These are phyloP conservation scores for Picathartes gymnocephalus DNA, from an alignment of 2,113 vertebrate genomes.

Conservation along the genomic window DNA sequence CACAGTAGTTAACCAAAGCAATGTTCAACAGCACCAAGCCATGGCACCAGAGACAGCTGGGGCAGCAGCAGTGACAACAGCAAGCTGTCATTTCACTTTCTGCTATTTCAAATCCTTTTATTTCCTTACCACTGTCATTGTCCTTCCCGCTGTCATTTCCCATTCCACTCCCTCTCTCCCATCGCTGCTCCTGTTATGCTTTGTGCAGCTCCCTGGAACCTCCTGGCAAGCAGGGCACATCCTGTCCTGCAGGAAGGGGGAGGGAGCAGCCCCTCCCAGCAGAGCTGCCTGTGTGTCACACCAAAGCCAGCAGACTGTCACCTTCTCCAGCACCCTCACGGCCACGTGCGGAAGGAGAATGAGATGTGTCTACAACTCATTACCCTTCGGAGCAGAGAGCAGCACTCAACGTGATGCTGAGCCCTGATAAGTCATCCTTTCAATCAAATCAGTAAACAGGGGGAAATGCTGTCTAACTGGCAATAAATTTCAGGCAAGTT, in stretches of 20 bases:
- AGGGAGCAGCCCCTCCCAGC: neutral
- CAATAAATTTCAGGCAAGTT: slow-evolving; percentile 27
- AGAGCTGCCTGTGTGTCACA: neutral
- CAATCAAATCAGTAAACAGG: slow-evolving; percentile 53
- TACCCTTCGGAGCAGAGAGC: neutral
- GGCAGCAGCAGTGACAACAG: slow-evolving; percentile 29
- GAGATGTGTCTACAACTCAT: slow-evolving; percentile 35
- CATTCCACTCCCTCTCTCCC: neutral
- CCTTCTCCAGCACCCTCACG: neutral
- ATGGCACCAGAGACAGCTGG: slow-evolving; percentile 6
- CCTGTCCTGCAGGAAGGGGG: neutral
- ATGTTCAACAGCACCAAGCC: neutral
- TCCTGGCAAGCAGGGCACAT: neutral
- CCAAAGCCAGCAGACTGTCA: neutral
- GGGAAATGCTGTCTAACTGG: slow-evolving; percentile 4
- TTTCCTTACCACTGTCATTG: neutral
- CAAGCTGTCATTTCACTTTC: slow-evolving; percentile 33
- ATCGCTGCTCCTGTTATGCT: neutral
- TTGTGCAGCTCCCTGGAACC: neutral
- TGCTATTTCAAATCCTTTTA: slow-evolving; percentile 19
- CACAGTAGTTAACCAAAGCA: slow-evolving; percentile 13
- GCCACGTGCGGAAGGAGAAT: neutral
- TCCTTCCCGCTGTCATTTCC: neutral
- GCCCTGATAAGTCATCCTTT: slow-evolving; percentile 21
- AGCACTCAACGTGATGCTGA: neutral